Conservation (phyloP, 2,888 invertebrate species). For the Abrostola tripartita region DNA sequence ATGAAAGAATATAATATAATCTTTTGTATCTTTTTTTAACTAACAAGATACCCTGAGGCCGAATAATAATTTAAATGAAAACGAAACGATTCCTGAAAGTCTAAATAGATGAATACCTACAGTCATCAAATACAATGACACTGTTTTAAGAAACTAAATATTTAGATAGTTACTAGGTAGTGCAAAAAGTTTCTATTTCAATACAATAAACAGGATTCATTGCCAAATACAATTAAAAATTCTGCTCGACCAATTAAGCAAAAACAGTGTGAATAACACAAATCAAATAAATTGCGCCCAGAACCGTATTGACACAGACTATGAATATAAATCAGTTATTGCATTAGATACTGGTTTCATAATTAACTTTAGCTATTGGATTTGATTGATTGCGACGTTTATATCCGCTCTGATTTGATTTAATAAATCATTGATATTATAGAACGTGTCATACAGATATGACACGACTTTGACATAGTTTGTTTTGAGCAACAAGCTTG, state of each 20-base stretch:
- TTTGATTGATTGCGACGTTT: constrained; percentile 68
- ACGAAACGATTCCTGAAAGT: too few relatives aligned
- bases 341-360: constrained; percentile 51
- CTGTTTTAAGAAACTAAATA: neutral
- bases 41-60: too few relatives aligned
- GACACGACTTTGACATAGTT: constrained; percentile 78
- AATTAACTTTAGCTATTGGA: constrained; percentile 55
- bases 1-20: too few relatives aligned
- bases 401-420: constrained; percentile 68
- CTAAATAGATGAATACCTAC: too few relatives aligned
- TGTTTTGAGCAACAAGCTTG: constrained; percentile 20
- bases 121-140: neutral
- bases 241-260: constrained; percentile 45
- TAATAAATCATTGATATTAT: constrained; percentile 71
- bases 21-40: too few relatives aligned
- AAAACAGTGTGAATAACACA: constrained; percentile 47
- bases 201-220: neutral
- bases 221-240: constrained; percentile 14
- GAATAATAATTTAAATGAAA: too few relatives aligned
- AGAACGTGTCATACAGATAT: constrained; percentile 69
- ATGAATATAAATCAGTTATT: constrained; percentile 55
- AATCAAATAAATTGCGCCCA: constrained; percentile 49
- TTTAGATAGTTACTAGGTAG: neutral
- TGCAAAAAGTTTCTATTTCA: too few relatives aligned
- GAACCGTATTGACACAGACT: constrained; percentile 49